phyloP scores from a whole-genome alignment of 2,113 vertebrate genomes.

The Brachirus orientalis region DNA sequence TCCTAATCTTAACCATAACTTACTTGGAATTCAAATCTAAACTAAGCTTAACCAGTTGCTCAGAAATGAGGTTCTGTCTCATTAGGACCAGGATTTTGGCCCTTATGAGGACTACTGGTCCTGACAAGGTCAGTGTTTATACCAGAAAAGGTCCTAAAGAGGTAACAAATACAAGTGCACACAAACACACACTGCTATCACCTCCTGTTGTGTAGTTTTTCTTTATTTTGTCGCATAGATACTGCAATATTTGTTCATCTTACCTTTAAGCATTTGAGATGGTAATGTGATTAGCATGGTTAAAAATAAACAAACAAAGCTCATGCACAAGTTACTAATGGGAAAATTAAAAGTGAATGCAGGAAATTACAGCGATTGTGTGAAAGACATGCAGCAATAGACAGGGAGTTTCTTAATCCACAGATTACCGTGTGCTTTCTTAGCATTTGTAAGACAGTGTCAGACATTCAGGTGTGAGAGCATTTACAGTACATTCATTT shows the following conservation, averaged over 20 bases:
- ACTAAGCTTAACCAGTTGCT: too few relatives aligned
- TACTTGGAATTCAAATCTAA: too few relatives aligned
- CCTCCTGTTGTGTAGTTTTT: slow-evolving; percentile 57
- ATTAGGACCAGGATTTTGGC: too few relatives aligned
- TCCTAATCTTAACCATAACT: too few relatives aligned
- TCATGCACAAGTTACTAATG: slow-evolving; percentile 24
- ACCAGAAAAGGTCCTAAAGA: too few relatives aligned
- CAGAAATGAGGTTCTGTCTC: too few relatives aligned
- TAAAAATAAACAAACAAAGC: slow-evolving; percentile 67
- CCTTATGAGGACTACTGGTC: too few relatives aligned
- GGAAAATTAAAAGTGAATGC: slow-evolving; percentile 10
- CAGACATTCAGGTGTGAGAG: slow-evolving; percentile 17
- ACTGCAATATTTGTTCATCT: slow-evolving; percentile 34
- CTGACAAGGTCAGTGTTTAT: too few relatives aligned
- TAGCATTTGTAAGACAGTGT: slow-evolving; percentile 9
- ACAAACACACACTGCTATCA: too few relatives aligned
- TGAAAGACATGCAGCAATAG: not conserved
- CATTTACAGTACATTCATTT: not conserved
- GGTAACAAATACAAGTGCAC: too few relatives aligned
- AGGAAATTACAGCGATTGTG: slow-evolving; percentile 9
- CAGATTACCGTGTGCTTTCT: slow-evolving; percentile 16
- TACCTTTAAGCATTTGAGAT: slow-evolving; percentile 59
- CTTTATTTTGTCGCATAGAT: slow-evolving; percentile 25
- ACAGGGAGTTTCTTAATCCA: slow-evolving; percentile 15
- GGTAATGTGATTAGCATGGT: slow-evolving; percentile 67